Evolutionary conservation across 2,113 vertebrate genomes (phyloP).

Genomic region (Anhinga rufa): DNA sequence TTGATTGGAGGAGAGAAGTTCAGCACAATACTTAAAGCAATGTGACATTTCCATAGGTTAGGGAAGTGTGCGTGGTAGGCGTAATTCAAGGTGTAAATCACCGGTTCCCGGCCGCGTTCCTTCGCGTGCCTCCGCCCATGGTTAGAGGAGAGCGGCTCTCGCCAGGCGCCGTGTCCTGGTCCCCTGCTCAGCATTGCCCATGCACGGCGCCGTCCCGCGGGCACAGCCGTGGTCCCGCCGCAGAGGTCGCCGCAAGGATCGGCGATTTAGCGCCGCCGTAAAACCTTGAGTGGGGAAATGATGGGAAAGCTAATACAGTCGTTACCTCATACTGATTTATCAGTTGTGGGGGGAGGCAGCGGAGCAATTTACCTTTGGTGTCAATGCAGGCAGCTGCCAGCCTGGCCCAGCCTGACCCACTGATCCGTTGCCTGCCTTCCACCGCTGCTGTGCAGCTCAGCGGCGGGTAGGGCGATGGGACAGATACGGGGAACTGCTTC

Average conservation of each 20-base stretch:
- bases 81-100: neutral
- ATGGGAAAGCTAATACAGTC: neutral
- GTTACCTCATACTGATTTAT: accelerated
- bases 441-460: neutral
- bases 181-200: accelerated
- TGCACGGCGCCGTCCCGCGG: accelerated
- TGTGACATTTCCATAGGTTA: slow-evolving; percentile 47
- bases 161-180: accelerated
- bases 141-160: neutral
- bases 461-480: accelerated
- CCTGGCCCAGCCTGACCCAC: neutral
- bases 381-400: neutral
- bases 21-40: neutral
- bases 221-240: neutral
- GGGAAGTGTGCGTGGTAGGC: neutral
- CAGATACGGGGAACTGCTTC: neutral
- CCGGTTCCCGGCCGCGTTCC: accelerated
- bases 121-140: accelerated
- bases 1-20: slow-evolving; percentile 61
- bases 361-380: neutral
- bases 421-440: neutral
- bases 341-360: accelerated
- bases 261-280: accelerated
- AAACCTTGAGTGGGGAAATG: neutral
- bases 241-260: neutral